Conservation (phyloP, 1,140 invertebrate genomes). For the Lethocerus indicus region DNA sequence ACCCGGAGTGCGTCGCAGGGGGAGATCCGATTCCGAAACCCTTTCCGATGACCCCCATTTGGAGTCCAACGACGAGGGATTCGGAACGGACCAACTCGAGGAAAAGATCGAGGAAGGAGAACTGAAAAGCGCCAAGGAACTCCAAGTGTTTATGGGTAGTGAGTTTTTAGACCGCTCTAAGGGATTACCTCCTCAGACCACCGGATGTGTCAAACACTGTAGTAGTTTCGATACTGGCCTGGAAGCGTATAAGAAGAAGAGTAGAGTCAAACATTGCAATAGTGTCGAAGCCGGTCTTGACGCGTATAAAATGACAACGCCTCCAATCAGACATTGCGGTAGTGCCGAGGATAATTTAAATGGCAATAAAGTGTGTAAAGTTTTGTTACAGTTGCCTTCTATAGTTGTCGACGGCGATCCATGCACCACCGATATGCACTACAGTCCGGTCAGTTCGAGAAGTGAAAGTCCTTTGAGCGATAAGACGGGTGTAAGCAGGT, state of each 20-base stretch:
- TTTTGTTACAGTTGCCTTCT: constrained; percentile 35
- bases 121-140: constrained; percentile 41
- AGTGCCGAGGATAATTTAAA: constrained; percentile 31
- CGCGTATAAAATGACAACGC: constrained; percentile 16
- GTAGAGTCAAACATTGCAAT: constrained; percentile 15
- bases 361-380: constrained; percentile 22
- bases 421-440: constrained; percentile 11
- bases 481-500: constrained; percentile 38
- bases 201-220: constrained; percentile 14
- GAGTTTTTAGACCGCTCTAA: constrained; percentile 23
- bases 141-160: constrained; percentile 36
- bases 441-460: constrained; percentile 50
- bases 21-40: constrained; percentile 46
- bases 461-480: constrained; percentile 61
- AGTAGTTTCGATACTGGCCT: constrained; percentile 15
- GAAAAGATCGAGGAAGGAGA: constrained; percentile 45
- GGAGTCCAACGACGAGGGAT: constrained; percentile 35
- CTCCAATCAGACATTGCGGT: constrained; percentile 20
- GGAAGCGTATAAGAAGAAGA: constrained; percentile 8
- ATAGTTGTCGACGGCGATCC: constrained; percentile 40
- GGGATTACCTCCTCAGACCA: constrained; percentile 16
- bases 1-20: constrained; percentile 28
- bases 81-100: constrained; percentile 32
- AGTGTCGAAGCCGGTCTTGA: constrained; percentile 17
- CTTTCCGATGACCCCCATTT: constrained; percentile 43